A percentile compares a stretch with the other conserved stretches of the same genome.
Conservation (phyloP, 2,113 vertebrate species). For the Mirza zaza region DNA sequence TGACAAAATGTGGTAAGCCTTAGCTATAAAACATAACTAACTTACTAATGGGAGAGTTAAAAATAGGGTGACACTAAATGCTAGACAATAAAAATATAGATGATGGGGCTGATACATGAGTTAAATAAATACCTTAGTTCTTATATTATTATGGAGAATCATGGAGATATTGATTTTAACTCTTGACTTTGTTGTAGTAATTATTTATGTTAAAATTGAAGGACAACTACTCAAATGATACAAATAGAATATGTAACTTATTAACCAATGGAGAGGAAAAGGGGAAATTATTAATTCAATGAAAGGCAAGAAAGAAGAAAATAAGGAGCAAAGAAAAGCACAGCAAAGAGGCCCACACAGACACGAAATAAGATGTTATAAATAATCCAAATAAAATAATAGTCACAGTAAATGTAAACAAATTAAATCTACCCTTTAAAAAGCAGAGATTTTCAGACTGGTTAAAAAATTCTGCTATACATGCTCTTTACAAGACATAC, state of each 20-base stretch:
- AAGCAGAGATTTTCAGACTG: neutral
- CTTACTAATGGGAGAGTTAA: slow-evolving; percentile 29
- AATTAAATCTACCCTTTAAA: neutral
- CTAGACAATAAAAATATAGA: neutral
- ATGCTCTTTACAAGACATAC: neutral
- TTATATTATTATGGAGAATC: neutral
- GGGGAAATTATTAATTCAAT: neutral
- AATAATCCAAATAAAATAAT: slow-evolving; percentile 44
- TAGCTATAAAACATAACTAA: slow-evolving; percentile 17
- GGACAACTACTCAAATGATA: neutral
- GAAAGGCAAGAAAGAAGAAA: slow-evolving; percentile 19
- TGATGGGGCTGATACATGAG: neutral
- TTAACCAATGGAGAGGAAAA: neutral
- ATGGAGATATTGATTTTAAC: neutral
- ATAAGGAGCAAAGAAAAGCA: neutral
- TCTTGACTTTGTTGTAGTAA: neutral
- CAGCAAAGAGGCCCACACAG: neutral
- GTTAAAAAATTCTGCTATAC: neutral
- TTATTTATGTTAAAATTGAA: slow-evolving; percentile 1
- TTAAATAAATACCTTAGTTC: slow-evolving; percentile 11
- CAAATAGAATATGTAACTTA: neutral
- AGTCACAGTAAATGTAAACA: slow-evolving; percentile 28
- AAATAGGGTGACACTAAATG: slow-evolving; percentile 11
- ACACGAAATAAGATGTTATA: neutral
- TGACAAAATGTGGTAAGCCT: slow-evolving; percentile 50